phyloP scores from a whole-genome alignment of 1,140 invertebrate genomes.

The Nasonia longicornis region DNA sequence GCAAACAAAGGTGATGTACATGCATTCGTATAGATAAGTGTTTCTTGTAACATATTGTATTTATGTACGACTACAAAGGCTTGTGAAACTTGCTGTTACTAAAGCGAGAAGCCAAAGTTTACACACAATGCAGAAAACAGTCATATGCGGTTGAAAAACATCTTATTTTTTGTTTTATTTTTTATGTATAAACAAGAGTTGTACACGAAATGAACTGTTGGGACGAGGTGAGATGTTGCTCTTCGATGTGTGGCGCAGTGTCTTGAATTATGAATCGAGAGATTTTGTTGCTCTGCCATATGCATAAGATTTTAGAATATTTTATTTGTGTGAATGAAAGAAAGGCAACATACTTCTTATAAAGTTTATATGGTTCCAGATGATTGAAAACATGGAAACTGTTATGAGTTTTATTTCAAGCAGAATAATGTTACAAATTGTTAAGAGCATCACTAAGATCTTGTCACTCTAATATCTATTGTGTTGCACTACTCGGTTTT shows the following conservation, averaged over 20 bases:
- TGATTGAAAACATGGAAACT: constrained; percentile 13
- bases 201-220: constrained; percentile 39
- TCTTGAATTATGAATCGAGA: constrained; percentile 37
- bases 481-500: constrained; percentile 46
- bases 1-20: constrained; percentile 59
- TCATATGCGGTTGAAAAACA: constrained; percentile 31
- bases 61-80: constrained; percentile 68
- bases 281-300: constrained; percentile 44
- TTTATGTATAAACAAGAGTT: constrained; percentile 41
- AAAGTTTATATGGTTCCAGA: constrained; percentile 1
- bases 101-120: constrained; percentile 68
- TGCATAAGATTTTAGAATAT: constrained; percentile 19
- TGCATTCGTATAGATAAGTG: constrained; percentile 67
- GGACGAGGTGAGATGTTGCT: constrained; percentile 6
- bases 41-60: constrained; percentile 70
- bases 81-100: constrained; percentile 69
- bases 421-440: constrained; percentile 19
- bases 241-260: constrained; percentile 19
- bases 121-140: constrained; percentile 44
- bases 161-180: constrained; percentile 38
- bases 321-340: constrained; percentile 34
- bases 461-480: constrained; percentile 44
- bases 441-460: constrained; percentile 27
- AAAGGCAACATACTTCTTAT: not conserved
- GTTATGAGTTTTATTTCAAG: constrained; percentile 34